Evolutionary conservation across 2,888 invertebrate genomes (phyloP), one percentile per base, ranked within the genome.

Genomic region (Lithodes maja): DNA sequence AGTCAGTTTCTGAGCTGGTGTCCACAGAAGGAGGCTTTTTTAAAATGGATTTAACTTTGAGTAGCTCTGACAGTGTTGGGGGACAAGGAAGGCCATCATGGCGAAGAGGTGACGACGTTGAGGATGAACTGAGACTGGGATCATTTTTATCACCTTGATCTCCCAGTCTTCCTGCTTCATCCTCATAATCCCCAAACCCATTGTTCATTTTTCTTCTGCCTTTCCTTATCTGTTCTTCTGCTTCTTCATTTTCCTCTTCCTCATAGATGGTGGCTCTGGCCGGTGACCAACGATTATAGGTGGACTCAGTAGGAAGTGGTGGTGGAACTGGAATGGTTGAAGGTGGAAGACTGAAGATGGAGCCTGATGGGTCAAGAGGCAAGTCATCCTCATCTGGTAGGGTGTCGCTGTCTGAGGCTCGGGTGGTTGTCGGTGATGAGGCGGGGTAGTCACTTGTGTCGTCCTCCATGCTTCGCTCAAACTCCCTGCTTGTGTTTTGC

Each of bases 31-130:
- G 89, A 78, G 94, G 94, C 93, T 95, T 95, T 93, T 95, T 95
- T 92, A 95, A 93, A 92, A 95, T 95, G 69, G 95, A 95, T 93
- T 95, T 95, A 92, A 95, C 93, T 75, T 91, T 88, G 17, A 91
- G 86, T 2, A 92, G 82, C 50, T 91, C 91, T 7, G 91, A 91
- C 3, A 91, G 83, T 1, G 91, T 89, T 15, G 90, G 89, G 50
- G 82, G 90, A 52, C 88, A 77, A 50, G 82, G 90, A 33, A 86
- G 80, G 55, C 85, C 79, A 9, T 89, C 85, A 33, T 83, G 74
- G 5, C 86, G 86, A 7, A 77, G 7, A 33, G 91, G 84, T 12
- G 91, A 84, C 17, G 71, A 80, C 17, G 80, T 61, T 52, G 90
- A 82, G 9, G 85, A 86, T 17, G 87, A 85, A 53, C 71, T 90